A percentile compares a stretch with the other conserved stretches of the same genome.
Evolutionary conservation across 2,797 vertebrate species (phyloP).

Genomic region (Tenualosa ilisha): DNA sequence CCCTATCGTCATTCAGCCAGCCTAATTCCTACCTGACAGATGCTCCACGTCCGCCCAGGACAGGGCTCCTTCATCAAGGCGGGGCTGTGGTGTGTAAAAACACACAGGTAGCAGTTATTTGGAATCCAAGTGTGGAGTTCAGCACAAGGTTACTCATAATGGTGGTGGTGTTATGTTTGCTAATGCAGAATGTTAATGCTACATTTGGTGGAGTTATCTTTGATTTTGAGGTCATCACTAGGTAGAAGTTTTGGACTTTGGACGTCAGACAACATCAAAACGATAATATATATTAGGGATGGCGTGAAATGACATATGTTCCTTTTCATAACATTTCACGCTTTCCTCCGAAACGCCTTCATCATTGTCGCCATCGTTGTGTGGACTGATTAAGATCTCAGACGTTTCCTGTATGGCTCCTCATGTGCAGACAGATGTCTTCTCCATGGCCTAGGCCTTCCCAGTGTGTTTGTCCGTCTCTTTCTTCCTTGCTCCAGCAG

Average conservation of each 20-base stretch:
- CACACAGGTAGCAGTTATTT: not conserved
- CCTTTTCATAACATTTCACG: not conserved
- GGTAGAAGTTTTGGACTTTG: not conserved
- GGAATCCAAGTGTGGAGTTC: not conserved
- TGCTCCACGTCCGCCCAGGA: not conserved
- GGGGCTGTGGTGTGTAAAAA: not conserved
- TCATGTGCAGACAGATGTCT: not conserved
- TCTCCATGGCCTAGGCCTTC: not conserved
- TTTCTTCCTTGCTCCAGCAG: not conserved
- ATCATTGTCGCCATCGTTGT: not conserved
- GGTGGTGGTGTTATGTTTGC: not conserved
- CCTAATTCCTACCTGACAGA: conserved; percentile 19
- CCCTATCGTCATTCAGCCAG: not conserved
- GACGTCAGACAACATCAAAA: not conserved
- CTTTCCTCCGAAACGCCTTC: not conserved
- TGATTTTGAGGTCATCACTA: not conserved
- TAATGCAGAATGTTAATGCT: not conserved
- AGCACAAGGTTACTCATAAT: conserved; percentile 12
- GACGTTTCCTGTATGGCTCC: not conserved
- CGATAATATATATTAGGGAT: not conserved
- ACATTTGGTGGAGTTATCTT: not conserved
- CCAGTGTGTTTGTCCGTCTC: not conserved
- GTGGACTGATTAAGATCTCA: conserved; percentile 10
- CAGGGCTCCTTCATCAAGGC: not conserved
- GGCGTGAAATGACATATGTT: not conserved